Conservation (phyloP, 2,888 invertebrate genomes). For the Apocheima hispidaria region DNA sequence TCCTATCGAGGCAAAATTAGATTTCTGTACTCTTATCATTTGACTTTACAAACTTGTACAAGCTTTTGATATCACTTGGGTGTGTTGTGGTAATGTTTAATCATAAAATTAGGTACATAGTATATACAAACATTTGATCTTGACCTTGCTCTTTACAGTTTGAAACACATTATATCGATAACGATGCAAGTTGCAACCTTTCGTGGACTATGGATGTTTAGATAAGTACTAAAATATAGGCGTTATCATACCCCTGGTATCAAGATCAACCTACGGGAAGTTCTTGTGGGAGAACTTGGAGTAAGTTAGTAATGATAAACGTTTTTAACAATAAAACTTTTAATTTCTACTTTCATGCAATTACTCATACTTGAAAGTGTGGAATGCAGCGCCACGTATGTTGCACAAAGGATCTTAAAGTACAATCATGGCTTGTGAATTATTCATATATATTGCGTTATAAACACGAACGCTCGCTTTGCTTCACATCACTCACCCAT, state of each 20-base stretch:
- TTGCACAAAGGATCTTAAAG: constrained; percentile 62
- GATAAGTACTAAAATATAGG: neutral
- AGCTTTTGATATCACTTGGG: neutral
- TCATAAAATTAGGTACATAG: neutral
- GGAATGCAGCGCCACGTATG: constrained; percentile 44
- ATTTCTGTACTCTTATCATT: constrained; percentile 34
- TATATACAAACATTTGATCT: neutral
- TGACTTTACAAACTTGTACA: constrained; percentile 19
- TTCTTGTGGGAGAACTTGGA: neutral
- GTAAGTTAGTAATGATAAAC: neutral
- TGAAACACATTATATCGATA: constrained; percentile 1
- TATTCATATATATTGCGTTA: constrained; percentile 72
- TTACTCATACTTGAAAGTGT: constrained; percentile 51
- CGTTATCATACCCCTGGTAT: no score
- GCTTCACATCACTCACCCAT: constrained; percentile 62
- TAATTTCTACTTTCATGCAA: neutral
- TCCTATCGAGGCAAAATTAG: constrained; percentile 33
- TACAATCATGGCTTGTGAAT: constrained; percentile 65
- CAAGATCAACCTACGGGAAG: neutral
- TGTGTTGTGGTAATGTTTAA: neutral
- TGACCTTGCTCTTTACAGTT: constrained; percentile 1
- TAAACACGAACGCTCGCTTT: constrained; percentile 58
- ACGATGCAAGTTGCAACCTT: neutral
- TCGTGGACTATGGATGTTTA: neutral
- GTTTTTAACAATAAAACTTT: neutral